Evolutionary conservation across 30 jellyfish, hydroid and myxozoan species (phyloP).

Genomic region (Hydractinia echinata): DNA sequence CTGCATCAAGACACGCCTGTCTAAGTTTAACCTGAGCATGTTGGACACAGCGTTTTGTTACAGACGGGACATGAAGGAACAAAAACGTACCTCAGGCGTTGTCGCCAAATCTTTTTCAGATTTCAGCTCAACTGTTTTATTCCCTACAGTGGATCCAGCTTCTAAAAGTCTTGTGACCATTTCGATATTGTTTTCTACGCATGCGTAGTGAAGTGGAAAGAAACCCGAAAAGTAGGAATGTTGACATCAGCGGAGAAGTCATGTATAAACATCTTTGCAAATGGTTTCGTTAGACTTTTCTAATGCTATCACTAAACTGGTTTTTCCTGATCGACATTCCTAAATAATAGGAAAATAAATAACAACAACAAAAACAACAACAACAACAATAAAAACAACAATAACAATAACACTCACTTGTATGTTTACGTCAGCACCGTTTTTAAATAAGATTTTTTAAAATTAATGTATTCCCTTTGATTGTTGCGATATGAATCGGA

Average conservation of each 20-base stretch:
- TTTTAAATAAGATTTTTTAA: background rate
- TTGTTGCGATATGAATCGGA: background rate
- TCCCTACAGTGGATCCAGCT: background rate
- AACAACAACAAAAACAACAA: background rate
- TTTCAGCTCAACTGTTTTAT: background rate
- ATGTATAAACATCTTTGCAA: background rate
- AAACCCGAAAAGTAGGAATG: background rate
- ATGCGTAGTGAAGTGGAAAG: background rate
- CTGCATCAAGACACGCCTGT: too few species aligned
- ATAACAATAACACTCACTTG: background rate
- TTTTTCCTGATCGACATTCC: constrained; percentile 9
- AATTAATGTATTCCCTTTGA: background rate
- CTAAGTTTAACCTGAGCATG: too few species aligned
- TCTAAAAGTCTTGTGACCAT: background rate
- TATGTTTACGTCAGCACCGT: background rate
- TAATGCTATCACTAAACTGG: background rate
- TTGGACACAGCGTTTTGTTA: too few species aligned
- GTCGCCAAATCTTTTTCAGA: constrained; percentile 2
- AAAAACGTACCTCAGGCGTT: background rate
- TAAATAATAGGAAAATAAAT: background rate
- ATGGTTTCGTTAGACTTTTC: background rate
- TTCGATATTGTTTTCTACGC: background rate
- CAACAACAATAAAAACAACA: background rate
- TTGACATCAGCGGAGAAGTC: background rate
- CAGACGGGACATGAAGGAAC: too few species aligned